Base-by-base conservation (phyloP, 2,797 vertebrate genomes). In the Acanthurus tractus region DNA sequence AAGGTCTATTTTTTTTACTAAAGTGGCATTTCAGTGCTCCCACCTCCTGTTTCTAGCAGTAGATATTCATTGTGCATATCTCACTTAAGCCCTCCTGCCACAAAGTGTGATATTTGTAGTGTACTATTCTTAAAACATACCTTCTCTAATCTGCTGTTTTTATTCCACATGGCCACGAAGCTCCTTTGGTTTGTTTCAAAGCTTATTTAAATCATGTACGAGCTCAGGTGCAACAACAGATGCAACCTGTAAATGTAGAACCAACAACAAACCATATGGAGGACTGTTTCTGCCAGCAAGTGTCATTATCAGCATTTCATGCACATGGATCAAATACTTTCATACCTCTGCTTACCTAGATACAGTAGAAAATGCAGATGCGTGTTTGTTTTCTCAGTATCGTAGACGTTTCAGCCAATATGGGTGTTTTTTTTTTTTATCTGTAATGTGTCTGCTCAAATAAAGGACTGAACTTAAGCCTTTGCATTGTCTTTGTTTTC, bases 341-440 rank as follows among this genome's bases (percentile, higher is more conserved):
- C 62, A 38, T 5, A 62, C 40, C 55, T 75, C 22, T 64, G 38
- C 57, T 59, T 23, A 17, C 40, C 11, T 10, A 2, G 53, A 23
- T 42, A 48, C 18, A n/a, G 44, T 74, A 20, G 8, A 63, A 7
- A 58, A 73, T 1, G 1, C 45, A 63, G 45, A 14, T 40, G 34
- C 2, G 1, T 64, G 42, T 75, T 79, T 70, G 34, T 78, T 76
- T 77, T 76, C 34, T 34, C 17, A 57, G 40, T 44, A 45, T 56
- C 13, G 62, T 55, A 61, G 40, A 61, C 55, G 36, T 53, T 67
- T 45, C 13, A 44, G 55, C 63, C 0, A 1, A 82, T 54, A 68
- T 17, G 36, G 34, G 36, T 58, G 56, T 11, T 40, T 40, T 11
- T 75, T 40, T 11, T 75, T 22, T 73, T 85, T 79, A 80, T 81